A percentile compares a stretch with the other conserved stretches of the same genome.
Conservation (phyloP, 2,113 vertebrate genomes). For the Festucalex cinctus region DNA sequence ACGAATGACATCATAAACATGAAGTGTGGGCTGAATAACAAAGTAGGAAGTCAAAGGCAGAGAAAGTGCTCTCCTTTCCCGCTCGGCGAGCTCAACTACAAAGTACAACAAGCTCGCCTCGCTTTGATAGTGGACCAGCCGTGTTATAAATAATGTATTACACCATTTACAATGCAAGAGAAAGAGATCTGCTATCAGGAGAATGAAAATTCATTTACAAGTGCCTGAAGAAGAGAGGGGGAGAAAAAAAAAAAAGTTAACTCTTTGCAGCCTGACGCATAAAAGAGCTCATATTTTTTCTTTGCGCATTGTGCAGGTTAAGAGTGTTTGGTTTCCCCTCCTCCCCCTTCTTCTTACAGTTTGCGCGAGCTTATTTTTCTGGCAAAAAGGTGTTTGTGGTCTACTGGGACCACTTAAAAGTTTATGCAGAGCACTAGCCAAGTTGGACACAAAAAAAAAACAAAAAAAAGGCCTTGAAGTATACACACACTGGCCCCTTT, state of each 20-base stretch:
- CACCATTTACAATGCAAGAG: slow-evolving; percentile 70
- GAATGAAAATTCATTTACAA: slow-evolving; percentile 53
- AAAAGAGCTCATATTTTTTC: slow-evolving; percentile 68
- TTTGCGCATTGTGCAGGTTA: slow-evolving; percentile 64
- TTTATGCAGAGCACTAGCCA: slow-evolving; percentile 87
- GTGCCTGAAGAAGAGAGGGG: slow-evolving; percentile 14
- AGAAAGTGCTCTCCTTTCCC: slow-evolving; percentile 52
- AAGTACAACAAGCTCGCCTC: slow-evolving; percentile 59
- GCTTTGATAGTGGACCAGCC: slow-evolving; percentile 72
- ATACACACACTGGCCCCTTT: slow-evolving; percentile 93
- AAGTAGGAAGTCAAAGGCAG: slow-evolving; percentile 64
- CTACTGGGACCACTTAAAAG: slow-evolving; percentile 90
- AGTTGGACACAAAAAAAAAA: slow-evolving; percentile 81
- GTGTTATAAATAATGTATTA: slow-evolving; percentile 77
- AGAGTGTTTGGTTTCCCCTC: slow-evolving; percentile 74
- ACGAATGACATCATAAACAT: slow-evolving; percentile 47
- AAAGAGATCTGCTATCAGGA: slow-evolving; percentile 61
- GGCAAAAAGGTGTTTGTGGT: slow-evolving; percentile 82
- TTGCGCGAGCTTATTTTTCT: slow-evolving; percentile 78
- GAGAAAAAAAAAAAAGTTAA: slow-evolving; percentile 56
- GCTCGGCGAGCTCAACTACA: slow-evolving; percentile 56
- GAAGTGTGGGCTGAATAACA: slow-evolving; percentile 53
- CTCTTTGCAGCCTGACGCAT: slow-evolving; percentile 59
- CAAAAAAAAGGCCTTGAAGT: slow-evolving; percentile 83
- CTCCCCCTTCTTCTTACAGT: slow-evolving; percentile 60